Evolutionary conservation across 2,797 vertebrate species (phyloP).

Genomic region (Phrynocephalus forsythii): DNA sequence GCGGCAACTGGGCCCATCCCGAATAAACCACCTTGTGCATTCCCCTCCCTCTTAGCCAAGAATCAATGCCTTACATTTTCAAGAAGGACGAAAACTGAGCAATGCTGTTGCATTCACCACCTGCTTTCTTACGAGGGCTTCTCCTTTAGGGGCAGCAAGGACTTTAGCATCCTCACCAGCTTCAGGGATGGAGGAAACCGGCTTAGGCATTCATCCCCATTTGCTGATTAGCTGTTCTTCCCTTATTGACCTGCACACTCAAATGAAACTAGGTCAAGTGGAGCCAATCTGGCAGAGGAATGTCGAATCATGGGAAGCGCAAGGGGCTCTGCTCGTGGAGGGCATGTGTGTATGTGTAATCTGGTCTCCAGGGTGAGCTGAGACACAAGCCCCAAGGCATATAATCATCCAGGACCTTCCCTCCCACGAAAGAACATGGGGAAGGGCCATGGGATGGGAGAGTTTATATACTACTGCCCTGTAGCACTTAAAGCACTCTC

Average conservation of each 20-base stretch:
- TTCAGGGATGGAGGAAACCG: constrained; percentile 28
- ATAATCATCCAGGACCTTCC: constrained; percentile 58
- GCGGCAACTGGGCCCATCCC: neutral
- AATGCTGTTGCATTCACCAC: neutral
- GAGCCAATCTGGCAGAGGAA: constrained; percentile 65
- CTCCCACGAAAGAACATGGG: constrained; percentile 25
- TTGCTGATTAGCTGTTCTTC: constrained; percentile 59
- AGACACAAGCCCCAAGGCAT: constrained; percentile 57
- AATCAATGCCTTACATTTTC: too few species aligned
- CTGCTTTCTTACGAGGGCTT: neutral
- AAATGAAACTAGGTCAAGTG: constrained; percentile 77
- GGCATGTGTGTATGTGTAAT: constrained; percentile 43
- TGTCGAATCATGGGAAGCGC: constrained; percentile 49
- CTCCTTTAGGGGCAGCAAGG: too few species aligned
- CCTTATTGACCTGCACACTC: constrained; percentile 62
- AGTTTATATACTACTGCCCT: too few species aligned
- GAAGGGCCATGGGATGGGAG: neutral
- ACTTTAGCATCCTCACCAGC: neutral
- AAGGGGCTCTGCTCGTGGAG: constrained; percentile 50
- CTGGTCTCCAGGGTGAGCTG: constrained; percentile 19
- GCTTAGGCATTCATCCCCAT: constrained; percentile 63
- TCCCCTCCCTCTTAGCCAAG: neutral
- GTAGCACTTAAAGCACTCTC: too few species aligned
- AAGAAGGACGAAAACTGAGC: neutral
- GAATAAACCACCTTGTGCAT: too few species aligned